Evolutionary conservation across 1,140 invertebrate species (phyloP).

Genomic region (Coenobita brevimanus): DNA sequence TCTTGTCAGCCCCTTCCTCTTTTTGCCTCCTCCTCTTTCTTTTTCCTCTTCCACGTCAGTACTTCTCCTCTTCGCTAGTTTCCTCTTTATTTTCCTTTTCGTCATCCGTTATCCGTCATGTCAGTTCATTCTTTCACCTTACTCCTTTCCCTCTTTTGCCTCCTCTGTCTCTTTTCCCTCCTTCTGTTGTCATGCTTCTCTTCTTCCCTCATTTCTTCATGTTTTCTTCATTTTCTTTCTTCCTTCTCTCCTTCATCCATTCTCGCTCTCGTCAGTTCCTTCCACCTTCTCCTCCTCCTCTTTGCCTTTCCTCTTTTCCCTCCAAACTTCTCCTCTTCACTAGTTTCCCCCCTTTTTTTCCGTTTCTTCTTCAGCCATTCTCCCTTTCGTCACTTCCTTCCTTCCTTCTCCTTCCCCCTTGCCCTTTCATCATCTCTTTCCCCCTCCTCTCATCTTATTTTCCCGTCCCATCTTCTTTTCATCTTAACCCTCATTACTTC

Average conservation of each 20-base stretch:
- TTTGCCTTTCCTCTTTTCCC: too few species aligned
- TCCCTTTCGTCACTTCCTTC: too few species aligned
- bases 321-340: too few species aligned
- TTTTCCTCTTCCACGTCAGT: too few species aligned
- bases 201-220: background rate
- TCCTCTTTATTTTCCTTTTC: background rate
- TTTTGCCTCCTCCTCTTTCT: too few species aligned
- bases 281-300: background rate
- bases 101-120: background rate
- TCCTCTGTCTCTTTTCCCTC: slow-evolving; percentile 8
- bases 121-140: background rate
- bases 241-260: background rate
- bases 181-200: background rate
- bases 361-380: too few species aligned
- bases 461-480: too few species aligned
- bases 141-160: background rate
- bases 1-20: too few species aligned
- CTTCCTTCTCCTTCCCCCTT: background rate
- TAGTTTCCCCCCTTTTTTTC: too few species aligned
- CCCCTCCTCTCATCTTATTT: too few species aligned
- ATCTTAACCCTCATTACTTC: too few species aligned
- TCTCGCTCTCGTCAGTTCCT: background rate
- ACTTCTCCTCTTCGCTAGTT: background rate
- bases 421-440: too few species aligned
- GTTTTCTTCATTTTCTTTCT: background rate